Base-by-base conservation (phyloP, 2,113 vertebrate species). In the Toxotes jaculatrix region DNA sequence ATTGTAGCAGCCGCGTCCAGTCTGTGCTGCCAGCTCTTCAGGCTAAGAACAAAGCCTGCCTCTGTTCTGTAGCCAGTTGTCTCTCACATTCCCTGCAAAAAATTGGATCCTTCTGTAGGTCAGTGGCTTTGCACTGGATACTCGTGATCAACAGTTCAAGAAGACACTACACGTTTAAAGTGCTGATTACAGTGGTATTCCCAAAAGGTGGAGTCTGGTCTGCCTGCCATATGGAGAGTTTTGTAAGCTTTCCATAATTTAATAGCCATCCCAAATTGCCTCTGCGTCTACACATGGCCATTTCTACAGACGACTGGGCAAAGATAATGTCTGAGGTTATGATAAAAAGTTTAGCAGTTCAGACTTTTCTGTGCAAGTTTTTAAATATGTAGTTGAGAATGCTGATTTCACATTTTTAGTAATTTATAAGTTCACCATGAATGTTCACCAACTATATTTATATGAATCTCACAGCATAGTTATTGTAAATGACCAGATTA, bases 41-140 rank as follows among this genome's bases (percentile, higher is more conserved):
- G 60, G 14, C n/a, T 8, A 32, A 57, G 60, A 85, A 90, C 87
- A 91, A 89, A 91, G 86, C 9, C 23, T 0, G 27, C 1, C 31
- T 81, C 62, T 91, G 78, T 88, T 81, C 66, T 71, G 36, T 0
- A 23, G 51, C 21, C 47, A 21, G 27, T 40, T 47, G 14, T 49
- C 40, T 45, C 21, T 49, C 12, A 27, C 23, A 32, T 7, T 32
- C 10, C 4, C 43, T 14, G 10, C 36, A 55, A 27, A 56, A 56
- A 27, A 16, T 23, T 55, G 14, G 14, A 56, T 80, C 34, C 56
- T 77, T 62, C 27, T 47, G 27, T 31, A 72, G 53, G 60, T 74
- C 65, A 73, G 56, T 43, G 12, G 42, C 34, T 61, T 60, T 79
- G 79, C 66, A 66, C 56, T 51, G 4, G 36, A 78, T 38, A 66